A percentile compares a stretch with the other conserved stretches of the same genome.
Evolutionary conservation across 1,140 invertebrate genomes (phyloP).

Genomic region (Maniola jurtina): DNA sequence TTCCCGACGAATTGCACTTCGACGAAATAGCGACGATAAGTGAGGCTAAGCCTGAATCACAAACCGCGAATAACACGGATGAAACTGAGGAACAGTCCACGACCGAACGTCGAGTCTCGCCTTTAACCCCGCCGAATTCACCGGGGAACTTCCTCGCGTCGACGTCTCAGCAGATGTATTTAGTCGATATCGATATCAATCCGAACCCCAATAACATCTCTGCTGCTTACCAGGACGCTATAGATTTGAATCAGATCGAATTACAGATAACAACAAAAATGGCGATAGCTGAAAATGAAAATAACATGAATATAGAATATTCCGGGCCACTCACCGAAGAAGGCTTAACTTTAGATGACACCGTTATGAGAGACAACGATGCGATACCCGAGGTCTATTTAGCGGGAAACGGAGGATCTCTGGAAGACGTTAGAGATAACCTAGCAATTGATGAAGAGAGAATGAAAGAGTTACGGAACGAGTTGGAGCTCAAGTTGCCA

Average conservation of each 20-base stretch:
- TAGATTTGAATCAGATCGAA: constrained; percentile 67
- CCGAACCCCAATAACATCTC: constrained; percentile 26
- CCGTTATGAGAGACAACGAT: constrained; percentile 41
- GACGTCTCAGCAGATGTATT: constrained; percentile 56
- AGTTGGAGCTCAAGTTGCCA: constrained; percentile 84
- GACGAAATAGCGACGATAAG: constrained; percentile 50
- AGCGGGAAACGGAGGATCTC: constrained; percentile 56
- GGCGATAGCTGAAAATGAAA: constrained; percentile 76
- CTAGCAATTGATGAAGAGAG: constrained; percentile 84
- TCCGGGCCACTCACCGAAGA: constrained; percentile 62
- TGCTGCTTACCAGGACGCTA: constrained; percentile 37
- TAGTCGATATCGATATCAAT: constrained; percentile 61
- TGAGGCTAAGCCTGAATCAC: constrained; percentile 47
- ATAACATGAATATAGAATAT: constrained; percentile 76
- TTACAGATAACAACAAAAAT: constrained; percentile 69
- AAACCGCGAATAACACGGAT: constrained; percentile 47
- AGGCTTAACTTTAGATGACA: constrained; percentile 44
- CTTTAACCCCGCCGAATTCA: constrained; percentile 67
- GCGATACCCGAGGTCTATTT: constrained; percentile 54
- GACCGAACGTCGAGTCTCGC: constrained; percentile 59
- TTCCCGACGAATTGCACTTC: constrained; percentile 54
- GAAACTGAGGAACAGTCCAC: constrained; percentile 52
- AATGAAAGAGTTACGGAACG: constrained; percentile 84
- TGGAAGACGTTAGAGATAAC: constrained; percentile 77
- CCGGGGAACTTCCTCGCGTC: constrained; percentile 63